phyloP scores from a whole-genome alignment of 64 coral and sea anemone species.

The Montipora cactus region DNA sequence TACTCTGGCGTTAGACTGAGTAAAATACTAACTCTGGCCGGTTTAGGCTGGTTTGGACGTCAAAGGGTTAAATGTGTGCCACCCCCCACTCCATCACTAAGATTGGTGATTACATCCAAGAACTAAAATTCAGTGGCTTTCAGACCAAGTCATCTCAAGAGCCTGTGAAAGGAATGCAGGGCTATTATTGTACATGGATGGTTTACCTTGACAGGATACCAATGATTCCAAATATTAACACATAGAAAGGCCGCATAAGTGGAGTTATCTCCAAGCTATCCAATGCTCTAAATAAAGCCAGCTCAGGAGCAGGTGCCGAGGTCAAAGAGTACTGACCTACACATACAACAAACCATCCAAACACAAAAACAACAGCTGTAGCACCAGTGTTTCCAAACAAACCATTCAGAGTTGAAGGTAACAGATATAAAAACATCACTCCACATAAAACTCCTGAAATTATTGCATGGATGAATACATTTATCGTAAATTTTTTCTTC shows the following conservation, averaged over 20 bases:
- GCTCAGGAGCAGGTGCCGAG: constrained; percentile 73
- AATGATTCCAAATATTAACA: constrained; percentile 74
- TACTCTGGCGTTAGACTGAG: too few species aligned
- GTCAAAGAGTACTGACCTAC: constrained; percentile 86
- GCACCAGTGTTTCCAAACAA: constrained; percentile 55
- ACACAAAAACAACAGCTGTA: constrained; percentile 63
- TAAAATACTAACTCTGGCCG: too few species aligned
- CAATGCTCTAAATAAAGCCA: constrained; percentile 79
- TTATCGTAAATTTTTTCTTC: constrained; percentile 62
- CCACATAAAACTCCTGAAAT: constrained; percentile 66
- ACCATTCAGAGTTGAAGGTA: constrained; percentile 74
- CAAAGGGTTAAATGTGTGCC: too few species aligned
- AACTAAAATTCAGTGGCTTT: too few species aligned
- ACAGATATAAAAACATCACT: constrained; percentile 85
- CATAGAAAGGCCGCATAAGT: constrained; percentile 95
- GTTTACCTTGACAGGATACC: constrained; percentile 76
- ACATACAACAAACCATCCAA: constrained; percentile 90
- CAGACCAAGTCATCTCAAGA: too few species aligned
- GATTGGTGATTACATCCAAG: too few species aligned
- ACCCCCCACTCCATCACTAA: too few species aligned
- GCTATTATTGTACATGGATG: too few species aligned
- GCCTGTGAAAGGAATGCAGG: too few species aligned
- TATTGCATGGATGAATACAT: constrained; percentile 77
- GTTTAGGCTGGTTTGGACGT: too few species aligned
- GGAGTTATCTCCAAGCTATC: constrained; percentile 68